Conservation (phyloP, 2,888 invertebrate genomes). For the Cylloceria caligata region DNA sequence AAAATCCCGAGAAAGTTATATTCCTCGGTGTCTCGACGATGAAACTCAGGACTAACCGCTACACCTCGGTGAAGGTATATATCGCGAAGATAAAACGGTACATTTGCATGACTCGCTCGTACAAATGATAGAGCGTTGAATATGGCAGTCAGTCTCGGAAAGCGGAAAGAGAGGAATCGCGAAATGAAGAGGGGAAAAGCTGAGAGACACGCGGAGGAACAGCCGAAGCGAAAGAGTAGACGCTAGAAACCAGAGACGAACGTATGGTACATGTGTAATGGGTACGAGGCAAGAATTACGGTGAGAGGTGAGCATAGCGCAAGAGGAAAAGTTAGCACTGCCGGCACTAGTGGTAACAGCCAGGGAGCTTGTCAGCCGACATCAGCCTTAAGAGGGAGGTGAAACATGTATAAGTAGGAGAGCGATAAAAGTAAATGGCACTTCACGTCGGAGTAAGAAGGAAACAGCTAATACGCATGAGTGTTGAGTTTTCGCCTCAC, state of each 20-base stretch:
- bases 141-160: slow-evolving; percentile 64
- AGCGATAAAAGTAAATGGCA: too few species aligned
- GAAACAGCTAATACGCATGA: too few species aligned
- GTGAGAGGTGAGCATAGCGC: slow-evolving; percentile 46
- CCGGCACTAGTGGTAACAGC: slow-evolving; percentile 25
- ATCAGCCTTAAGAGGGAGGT: neutral
- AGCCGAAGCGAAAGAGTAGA: neutral
- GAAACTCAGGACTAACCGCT: slow-evolving; percentile 55
- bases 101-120: slow-evolving; percentile 69
- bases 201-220: neutral
- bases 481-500: too few species aligned
- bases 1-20: slow-evolving; percentile 33
- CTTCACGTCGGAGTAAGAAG: too few species aligned
- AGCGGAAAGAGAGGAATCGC: slow-evolving; percentile 49
- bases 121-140: slow-evolving; percentile 67
- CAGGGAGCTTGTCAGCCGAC: slow-evolving; percentile 15
- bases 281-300: slow-evolving; percentile 66
- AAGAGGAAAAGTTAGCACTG: slow-evolving; percentile 19
- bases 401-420: too few species aligned
- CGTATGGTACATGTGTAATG: slow-evolving; percentile 69
- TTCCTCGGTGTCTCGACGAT: slow-evolving; percentile 50
- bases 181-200: slow-evolving; percentile 53
- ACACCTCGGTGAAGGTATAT: slow-evolving; percentile 33
- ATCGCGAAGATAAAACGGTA: slow-evolving; percentile 65
- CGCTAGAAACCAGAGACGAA: slow-evolving; percentile 45